Evolutionary conservation across 2,888 invertebrate genomes (phyloP).

Genomic region (Parnassius mnemosyne): DNA sequence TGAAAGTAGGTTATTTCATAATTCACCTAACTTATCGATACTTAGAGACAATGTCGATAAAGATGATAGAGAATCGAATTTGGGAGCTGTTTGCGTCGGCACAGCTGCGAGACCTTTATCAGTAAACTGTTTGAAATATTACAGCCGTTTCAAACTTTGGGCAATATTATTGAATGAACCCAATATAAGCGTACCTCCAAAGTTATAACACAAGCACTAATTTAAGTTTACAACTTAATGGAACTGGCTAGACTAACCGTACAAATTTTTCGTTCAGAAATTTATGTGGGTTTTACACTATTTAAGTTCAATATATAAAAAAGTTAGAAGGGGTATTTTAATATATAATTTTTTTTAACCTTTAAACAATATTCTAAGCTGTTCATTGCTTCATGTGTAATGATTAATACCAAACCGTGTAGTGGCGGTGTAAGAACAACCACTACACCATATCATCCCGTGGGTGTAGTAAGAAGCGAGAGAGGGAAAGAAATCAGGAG

Average conservation of each 20-base stretch:
- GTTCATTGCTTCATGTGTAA: too few relatives aligned
- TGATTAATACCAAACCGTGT: too few relatives aligned
- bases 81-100: slow-evolving; percentile 18
- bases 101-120: slow-evolving; percentile 25
- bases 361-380: too few relatives aligned
- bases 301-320: too few relatives aligned
- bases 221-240: slow-evolving; percentile 25
- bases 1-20: slow-evolving; percentile 15
- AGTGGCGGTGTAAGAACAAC: too few relatives aligned
- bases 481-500: too few relatives aligned
- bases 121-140: slow-evolving; percentile 28
- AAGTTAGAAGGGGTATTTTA: too few relatives aligned
- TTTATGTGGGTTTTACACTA: too few relatives aligned
- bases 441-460: too few relatives aligned
- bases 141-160: slow-evolving; percentile 23
- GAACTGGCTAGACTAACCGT: slow-evolving; percentile 8
- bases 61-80: slow-evolving; percentile 25
- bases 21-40: slow-evolving; percentile 22
- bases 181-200: slow-evolving; percentile 19
- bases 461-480: too few relatives aligned
- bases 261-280: slow-evolving; percentile 1
- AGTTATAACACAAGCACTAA: slow-evolving; percentile 23
- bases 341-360: too few relatives aligned
- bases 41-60: slow-evolving; percentile 23
- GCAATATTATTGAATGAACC: slow-evolving; percentile 25